A percentile compares a stretch with the other conserved stretches of the same genome.
Evolutionary conservation across 2,888 invertebrate species (phyloP).

Genomic region (Baronia brevicornis): DNA sequence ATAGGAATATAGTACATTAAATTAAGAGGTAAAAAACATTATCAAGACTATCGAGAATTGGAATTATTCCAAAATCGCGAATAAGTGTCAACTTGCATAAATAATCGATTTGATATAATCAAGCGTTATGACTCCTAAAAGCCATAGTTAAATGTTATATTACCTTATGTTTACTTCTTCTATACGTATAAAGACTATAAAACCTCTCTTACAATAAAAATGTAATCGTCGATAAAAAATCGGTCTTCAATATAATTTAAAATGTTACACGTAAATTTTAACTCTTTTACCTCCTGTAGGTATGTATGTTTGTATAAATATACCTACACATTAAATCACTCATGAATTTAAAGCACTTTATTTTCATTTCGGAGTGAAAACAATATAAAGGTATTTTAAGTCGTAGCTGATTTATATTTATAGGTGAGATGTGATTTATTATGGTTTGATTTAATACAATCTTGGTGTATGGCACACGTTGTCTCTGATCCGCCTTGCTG

Average conservation of each 20-base stretch:
- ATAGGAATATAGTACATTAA: no score
- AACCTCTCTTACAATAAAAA: conserved; percentile 24
- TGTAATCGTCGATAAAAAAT: conserved; percentile 42
- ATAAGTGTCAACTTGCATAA: no score
- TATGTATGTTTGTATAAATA: conserved; percentile 43
- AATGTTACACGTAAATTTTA: conserved; percentile 29
- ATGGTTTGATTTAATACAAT: conserved; percentile 56
- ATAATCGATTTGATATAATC: no score
- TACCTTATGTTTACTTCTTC: neutral
- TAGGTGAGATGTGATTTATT: conserved; percentile 70
- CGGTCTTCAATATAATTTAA: conserved; percentile 42
- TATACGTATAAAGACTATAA: conserved; percentile 5
- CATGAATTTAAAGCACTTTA: conserved; percentile 70
- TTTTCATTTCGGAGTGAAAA: conserved; percentile 69
- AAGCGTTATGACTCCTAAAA: no score
- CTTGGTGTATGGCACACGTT: conserved; percentile 34
- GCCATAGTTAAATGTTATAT: neutral
- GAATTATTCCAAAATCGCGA: no score
- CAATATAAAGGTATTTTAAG: conserved; percentile 73
- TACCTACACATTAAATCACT: conserved; percentile 64
- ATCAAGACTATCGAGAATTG: no score
- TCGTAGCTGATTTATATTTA: conserved; percentile 68
- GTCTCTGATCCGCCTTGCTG: conserved; percentile 24
- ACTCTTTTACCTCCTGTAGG: conserved; percentile 30
- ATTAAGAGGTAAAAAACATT: no score